Conservation (phyloP, 2,113 vertebrate species). For the Xyrauchen texanus region DNA sequence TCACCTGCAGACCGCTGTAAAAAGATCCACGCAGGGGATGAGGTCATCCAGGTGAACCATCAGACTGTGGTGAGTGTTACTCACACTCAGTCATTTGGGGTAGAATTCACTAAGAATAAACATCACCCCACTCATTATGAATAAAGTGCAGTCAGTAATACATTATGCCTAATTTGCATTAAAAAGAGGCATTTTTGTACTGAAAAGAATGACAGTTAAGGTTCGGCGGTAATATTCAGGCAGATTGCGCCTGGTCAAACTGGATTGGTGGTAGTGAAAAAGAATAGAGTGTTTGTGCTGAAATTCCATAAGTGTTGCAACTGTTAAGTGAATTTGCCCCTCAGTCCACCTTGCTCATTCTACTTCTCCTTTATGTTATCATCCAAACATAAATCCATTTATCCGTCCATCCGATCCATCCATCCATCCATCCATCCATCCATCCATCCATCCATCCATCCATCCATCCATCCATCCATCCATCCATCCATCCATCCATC, state of each 20-base stretch:
- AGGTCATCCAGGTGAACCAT: constrained; percentile 58
- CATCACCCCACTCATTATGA: no score
- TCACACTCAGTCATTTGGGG: background rate
- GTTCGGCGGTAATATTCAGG: no score
- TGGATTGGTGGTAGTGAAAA: no score
- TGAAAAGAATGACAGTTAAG: no score
- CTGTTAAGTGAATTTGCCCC: background rate
- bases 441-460: background rate
- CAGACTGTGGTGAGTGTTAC: constrained; percentile 53
- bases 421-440: background rate
- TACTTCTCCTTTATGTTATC: no score
- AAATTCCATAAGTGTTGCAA: no score
- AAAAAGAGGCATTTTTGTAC: no score
- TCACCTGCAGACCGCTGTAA: constrained; percentile 56
- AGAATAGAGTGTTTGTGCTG: no score
- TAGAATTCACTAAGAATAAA: no score
- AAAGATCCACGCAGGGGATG: constrained; percentile 58
- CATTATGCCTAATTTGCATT: no score
- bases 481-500: background rate
- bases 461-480: background rate
- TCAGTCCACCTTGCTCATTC: background rate
- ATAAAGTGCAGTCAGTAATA: no score
- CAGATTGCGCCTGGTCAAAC: no score
- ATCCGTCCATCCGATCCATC: background rate
- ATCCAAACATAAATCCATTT: background rate